A percentile compares a stretch with the other conserved stretches of the same genome.
phyloP scores from a whole-genome alignment of 2,113 vertebrate species.

The Hyperopisus bebe region DNA sequence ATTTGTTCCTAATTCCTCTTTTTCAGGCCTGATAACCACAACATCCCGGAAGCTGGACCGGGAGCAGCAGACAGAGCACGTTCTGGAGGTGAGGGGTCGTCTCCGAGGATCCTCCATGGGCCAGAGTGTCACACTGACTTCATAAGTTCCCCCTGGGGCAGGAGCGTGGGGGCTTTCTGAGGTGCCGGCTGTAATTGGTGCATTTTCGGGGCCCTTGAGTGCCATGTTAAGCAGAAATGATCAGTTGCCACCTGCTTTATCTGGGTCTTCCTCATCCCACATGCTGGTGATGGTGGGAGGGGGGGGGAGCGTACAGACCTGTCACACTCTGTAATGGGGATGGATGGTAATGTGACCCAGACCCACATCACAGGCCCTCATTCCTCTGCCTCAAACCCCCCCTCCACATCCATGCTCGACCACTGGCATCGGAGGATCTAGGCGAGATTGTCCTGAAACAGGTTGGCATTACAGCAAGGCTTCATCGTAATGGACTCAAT shows the following conservation, averaged over 20 bases:
- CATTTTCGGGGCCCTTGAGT: background rate
- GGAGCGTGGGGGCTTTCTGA: no score
- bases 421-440: background rate
- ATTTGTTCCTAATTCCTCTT: slow-evolving; percentile 39
- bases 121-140: background rate
- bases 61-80: slow-evolving; percentile 76
- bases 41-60: slow-evolving; percentile 76
- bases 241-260: background rate
- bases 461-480: background rate
- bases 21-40: slow-evolving; percentile 72
- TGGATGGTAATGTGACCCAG: slow-evolving; percentile 21
- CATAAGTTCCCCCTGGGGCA: background rate
- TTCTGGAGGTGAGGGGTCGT: slow-evolving; percentile 66
- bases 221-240: background rate
- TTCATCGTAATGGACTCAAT: slow-evolving; percentile 7
- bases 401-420: background rate
- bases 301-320: slow-evolving; percentile 22
- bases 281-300: background rate
- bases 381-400: background rate
- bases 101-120: background rate
- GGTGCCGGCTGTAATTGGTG: background rate
- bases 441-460: background rate
- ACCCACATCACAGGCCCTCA: background rate
- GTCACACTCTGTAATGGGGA: slow-evolving; percentile 39
- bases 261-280: background rate